Evolutionary conservation across 2,888 invertebrate species (phyloP), one percentile per base, ranked within the genome.

Genomic region (Phengaris arion): DNA sequence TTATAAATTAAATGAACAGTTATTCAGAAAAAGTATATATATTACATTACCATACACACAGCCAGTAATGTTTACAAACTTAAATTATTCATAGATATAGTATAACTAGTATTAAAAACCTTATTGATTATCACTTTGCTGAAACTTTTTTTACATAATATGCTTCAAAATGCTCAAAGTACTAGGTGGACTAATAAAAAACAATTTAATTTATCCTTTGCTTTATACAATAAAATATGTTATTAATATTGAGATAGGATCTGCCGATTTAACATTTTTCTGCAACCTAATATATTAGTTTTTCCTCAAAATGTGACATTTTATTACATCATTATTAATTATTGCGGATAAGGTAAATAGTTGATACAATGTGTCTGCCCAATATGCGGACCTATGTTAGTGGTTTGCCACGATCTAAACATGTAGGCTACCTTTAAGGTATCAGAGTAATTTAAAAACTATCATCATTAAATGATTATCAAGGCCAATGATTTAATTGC

Each of bases 401-500:
- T 15, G 15, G 8, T 57, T n/a, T 55, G n/a, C 55, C 55, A 55
- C n/a, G 15, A 15, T 22, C 59, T 15, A 5, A 9, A 10, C 15
- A 5, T 9, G 8, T 4, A 57, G 57, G 57, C n/a, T 15, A 15
- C 15, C 10, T 9, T 59, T 1, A 10, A 22, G 10, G 59, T 1
- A 59, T 59, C 22, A 59, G 22, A 15, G 22, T 22, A 22, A 15
- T 59, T 5, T 22, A 22, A 59, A 9, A 59, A 59, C 59, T 10
- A 57, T 15, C 5, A 59, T 22, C 22, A 59, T 57, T 57, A 57
- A 57, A n/a, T 7, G 8, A 57, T 8, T 15, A 15, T 57, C 15
- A 57, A 59, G 59, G 22, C 59, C 59, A 59, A 22, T 59, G 22
- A 59, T 59, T 59, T 59, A 15, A 59, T 59, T 57, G 15, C 15